Conservation (phyloP, 2,797 vertebrate genomes). For the Enteromius afrohamiltoni region DNA sequence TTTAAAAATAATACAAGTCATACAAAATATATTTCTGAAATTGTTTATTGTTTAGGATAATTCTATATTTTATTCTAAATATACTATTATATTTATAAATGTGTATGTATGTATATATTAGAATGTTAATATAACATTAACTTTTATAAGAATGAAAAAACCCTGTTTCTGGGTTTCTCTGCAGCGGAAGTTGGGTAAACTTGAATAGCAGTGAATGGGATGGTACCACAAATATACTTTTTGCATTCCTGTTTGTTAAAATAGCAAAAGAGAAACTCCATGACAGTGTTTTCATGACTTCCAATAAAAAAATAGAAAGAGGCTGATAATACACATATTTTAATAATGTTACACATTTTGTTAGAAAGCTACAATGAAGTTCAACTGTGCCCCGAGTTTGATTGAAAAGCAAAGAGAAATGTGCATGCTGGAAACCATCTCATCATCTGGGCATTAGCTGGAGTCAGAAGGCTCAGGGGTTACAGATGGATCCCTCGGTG, state of each 20-base stretch:
- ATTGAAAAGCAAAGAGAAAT: not conserved
- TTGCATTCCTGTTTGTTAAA: no score
- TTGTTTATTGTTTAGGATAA: no score
- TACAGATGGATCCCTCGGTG: conserved; percentile 2
- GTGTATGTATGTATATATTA: not conserved
- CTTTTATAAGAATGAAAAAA: not conserved
- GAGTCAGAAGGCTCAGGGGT: conserved; percentile 21
- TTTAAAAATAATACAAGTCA: not conserved
- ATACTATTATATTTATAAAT: not conserved
- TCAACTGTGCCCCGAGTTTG: not conserved
- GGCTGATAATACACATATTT: no score
- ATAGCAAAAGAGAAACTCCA: no score
- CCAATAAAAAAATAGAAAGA: no score
- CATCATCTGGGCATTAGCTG: conserved; percentile 45
- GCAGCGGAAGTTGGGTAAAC: no score
- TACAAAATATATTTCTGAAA: not conserved
- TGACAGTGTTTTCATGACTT: no score
- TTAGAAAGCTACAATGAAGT: not conserved
- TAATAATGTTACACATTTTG: not conserved
- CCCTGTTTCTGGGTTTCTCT: no score
- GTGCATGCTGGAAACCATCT: conserved; percentile 21
- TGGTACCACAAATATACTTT: no score
- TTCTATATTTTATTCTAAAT: not conserved
- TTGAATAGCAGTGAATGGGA: no score
- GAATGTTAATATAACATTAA: not conserved